Evolutionary conservation across 23 tunicate genomes (phyloP).

Genomic region (Halocynthia roretzi): DNA sequence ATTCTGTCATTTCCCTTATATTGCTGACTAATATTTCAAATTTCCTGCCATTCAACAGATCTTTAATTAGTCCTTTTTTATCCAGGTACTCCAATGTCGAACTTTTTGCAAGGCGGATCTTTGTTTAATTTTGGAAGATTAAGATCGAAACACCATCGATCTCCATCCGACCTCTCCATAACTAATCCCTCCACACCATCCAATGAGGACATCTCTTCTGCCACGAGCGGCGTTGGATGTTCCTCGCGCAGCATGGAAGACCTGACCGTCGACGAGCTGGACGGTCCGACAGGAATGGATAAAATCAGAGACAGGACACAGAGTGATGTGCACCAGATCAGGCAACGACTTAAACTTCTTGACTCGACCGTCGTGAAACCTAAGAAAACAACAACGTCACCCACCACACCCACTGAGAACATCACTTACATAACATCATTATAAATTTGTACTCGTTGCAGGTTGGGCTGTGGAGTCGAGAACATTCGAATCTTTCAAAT

Average conservation of each 20-base stretch:
- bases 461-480: not conserved
- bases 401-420: conserved; percentile 42
- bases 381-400: not conserved
- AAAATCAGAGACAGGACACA: conserved; percentile 1
- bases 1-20: not conserved
- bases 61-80: too few species aligned
- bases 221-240: conserved; percentile 2
- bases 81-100: conserved; percentile 41
- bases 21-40: not conserved
- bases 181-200: conserved; percentile 19
- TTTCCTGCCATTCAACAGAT: not conserved
- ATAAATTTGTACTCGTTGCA: not conserved
- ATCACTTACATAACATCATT: conserved; percentile 61
- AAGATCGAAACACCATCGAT: conserved; percentile 34
- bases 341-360: not conserved
- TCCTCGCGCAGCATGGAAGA: conserved; percentile 26
- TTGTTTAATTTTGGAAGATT: conserved; percentile 23
- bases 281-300: not conserved
- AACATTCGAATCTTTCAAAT: not conserved
- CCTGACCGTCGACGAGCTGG: not conserved
- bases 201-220: conserved; percentile 16
- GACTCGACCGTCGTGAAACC: not conserved
- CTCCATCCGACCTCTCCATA: conserved; percentile 55
- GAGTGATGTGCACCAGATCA: conserved; percentile 13
- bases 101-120: conserved; percentile 37